Percentiles rank a stretch among this genome's conserved stretches.
phyloP scores from a whole-genome alignment of 2,888 invertebrate genomes.

The Monochamus alternatus region DNA sequence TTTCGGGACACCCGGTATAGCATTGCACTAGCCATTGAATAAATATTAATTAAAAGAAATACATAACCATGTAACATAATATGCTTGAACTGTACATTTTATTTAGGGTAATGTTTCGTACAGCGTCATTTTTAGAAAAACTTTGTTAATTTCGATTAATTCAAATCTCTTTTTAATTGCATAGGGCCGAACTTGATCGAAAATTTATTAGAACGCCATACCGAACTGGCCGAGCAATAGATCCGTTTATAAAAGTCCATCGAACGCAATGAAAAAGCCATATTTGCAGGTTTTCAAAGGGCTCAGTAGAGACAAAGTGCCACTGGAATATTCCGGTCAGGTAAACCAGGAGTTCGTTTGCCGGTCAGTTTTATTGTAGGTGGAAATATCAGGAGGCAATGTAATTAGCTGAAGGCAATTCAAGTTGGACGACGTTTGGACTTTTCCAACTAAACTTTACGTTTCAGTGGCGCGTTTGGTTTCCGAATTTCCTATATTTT shows the following conservation, averaged over 20 bases:
- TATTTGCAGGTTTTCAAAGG: constrained; percentile 16
- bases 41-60: too few relatives aligned
- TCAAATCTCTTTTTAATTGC: too few relatives aligned
- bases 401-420: constrained; percentile 56
- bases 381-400: constrained; percentile 59
- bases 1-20: too few relatives aligned
- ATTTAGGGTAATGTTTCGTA: too few relatives aligned
- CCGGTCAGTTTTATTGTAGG: constrained; percentile 60
- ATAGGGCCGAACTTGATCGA: too few relatives aligned
- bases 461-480: constrained; percentile 36
- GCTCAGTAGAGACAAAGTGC: constrained; percentile 30
- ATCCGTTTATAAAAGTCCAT: constrained; percentile 1
- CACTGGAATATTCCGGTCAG: constrained; percentile 58
- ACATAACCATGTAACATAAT: too few relatives aligned
- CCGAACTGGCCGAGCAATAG: neutral
- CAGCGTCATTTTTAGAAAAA: too few relatives aligned
- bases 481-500: neutral
- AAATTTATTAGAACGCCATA: neutral
- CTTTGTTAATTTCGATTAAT: too few relatives aligned
- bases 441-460: constrained; percentile 54
- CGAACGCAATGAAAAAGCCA: neutral
- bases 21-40: too few relatives aligned
- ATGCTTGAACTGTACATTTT: too few relatives aligned
- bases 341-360: constrained; percentile 56
- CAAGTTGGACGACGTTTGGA: constrained; percentile 44